These are phyloP conservation scores for Habropoda laboriosa DNA, from an alignment of 1,140 invertebrate genomes.

Conservation along the genomic window DNA sequence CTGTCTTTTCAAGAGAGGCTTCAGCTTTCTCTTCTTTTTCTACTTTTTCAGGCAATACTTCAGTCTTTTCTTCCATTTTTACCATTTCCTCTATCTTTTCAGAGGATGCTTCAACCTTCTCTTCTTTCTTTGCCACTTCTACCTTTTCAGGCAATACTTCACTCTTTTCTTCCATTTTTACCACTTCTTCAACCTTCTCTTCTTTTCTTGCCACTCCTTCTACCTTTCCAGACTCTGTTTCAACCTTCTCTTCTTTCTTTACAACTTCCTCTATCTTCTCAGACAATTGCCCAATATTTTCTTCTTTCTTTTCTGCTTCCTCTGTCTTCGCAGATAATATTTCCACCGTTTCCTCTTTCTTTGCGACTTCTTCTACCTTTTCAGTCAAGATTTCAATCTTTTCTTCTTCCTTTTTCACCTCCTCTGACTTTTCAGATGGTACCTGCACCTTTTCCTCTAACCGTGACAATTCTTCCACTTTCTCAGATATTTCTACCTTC, in stretches of 20 bases:
- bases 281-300: no score
- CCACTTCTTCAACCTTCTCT: no score
- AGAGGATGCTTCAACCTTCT: not conserved
- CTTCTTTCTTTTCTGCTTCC: not conserved
- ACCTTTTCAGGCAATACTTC: not conserved
- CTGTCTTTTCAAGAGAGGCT: not conserved
- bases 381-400: not conserved
- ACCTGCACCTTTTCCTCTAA: fast-evolving
- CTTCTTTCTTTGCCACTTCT: not conserved
- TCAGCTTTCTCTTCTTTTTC: not conserved
- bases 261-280: no score
- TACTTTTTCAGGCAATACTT: not conserved
- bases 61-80: not conserved
- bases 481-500: not conserved
- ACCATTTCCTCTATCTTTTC: not conserved
- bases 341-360: not conserved
- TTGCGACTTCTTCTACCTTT: not conserved
- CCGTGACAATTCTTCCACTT: not conserved
- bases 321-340: not conserved
- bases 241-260: not conserved
- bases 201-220: not conserved
- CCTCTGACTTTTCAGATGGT: fast-evolving
- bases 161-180: not conserved
- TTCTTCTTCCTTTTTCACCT: not conserved
- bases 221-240: not conserved